phyloP scores from a whole-genome alignment of 2,797 vertebrate genomes.

The Macroramphosus scolopax region DNA sequence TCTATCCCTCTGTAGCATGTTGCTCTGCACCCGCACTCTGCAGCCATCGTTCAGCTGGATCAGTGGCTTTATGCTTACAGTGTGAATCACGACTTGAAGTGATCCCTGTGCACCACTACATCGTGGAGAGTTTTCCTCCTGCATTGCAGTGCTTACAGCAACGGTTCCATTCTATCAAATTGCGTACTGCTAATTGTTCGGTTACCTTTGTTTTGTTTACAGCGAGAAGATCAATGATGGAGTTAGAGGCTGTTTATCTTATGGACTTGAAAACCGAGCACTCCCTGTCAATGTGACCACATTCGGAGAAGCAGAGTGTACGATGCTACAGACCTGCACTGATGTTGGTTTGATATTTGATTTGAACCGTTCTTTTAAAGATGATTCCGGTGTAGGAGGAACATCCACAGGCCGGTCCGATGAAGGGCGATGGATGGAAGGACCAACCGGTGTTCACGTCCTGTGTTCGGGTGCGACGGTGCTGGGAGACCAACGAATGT shows the following conservation, averaged over 20 bases:
- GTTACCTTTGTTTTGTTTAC: conserved; percentile 60
- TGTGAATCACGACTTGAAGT: conserved; percentile 16
- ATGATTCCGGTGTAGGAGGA: conserved; percentile 46
- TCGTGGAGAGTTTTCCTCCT: conserved; percentile 23
- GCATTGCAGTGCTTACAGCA: conserved; percentile 40
- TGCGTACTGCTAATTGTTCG: conserved; percentile 53
- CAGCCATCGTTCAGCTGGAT: conserved; percentile 28
- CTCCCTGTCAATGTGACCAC: conserved; percentile 55
- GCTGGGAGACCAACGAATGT: conserved; percentile 93
- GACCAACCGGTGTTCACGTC: conserved; percentile 76
- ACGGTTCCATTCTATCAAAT: conserved; percentile 21
- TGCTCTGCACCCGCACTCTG: conserved; percentile 43
- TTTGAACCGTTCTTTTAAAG: conserved; percentile 35
- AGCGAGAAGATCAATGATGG: conserved; percentile 44
- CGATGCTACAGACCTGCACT: conserved; percentile 76
- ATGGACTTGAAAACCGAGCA: conserved; percentile 46
- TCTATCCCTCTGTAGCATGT: conserved; percentile 53
- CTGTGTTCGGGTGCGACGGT: conserved; percentile 87
- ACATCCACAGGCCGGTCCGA: conserved; percentile 37
- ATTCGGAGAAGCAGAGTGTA: conserved; percentile 71
- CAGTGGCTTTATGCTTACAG: conserved; percentile 47
- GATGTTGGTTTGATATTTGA: conserved; percentile 63
- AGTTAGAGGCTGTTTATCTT: conserved; percentile 49
- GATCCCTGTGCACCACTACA: conserved; percentile 11
- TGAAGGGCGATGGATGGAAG: conserved; percentile 73